Conservation (phyloP, 2,113 vertebrate species). For the Antechinus flavipes region DNA sequence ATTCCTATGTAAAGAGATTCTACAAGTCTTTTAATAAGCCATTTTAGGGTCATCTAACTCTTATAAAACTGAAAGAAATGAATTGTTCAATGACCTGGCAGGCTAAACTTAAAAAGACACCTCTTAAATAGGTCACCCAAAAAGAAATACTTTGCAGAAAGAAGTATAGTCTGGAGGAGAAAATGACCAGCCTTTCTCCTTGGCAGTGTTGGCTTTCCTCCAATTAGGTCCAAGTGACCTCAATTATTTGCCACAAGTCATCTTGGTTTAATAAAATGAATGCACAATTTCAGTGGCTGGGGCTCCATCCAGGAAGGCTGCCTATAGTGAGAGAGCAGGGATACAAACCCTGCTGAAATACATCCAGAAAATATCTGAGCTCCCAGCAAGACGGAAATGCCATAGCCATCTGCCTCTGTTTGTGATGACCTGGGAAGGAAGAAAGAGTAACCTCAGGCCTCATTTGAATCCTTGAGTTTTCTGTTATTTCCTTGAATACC, state of each 20-base stretch:
- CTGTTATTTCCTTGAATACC: slow-evolving; percentile 66
- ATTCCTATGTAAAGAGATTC: background rate
- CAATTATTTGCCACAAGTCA: slow-evolving; percentile 76
- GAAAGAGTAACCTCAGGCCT: slow-evolving; percentile 75
- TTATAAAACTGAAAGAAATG: slow-evolving; percentile 48
- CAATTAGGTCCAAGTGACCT: slow-evolving; percentile 71
- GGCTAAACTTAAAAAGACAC: slow-evolving; percentile 53
- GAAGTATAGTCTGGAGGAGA: slow-evolving; percentile 62
- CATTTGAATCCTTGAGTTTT: slow-evolving; percentile 60
- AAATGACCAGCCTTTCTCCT: slow-evolving; percentile 75
- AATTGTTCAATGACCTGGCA: slow-evolving; percentile 60
- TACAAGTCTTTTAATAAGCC: slow-evolving; percentile 21
- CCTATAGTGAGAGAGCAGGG: slow-evolving; percentile 30
- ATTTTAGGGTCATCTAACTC: slow-evolving; percentile 9
- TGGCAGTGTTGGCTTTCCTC: slow-evolving; percentile 63
- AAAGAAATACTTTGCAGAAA: slow-evolving; percentile 66
- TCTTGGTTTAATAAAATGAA: slow-evolving; percentile 72
- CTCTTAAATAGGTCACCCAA: slow-evolving; percentile 70
- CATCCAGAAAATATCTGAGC: slow-evolving; percentile 61
- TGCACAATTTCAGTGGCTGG: slow-evolving; percentile 70
- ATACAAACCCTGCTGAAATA: slow-evolving; percentile 63
- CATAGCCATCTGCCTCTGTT: slow-evolving; percentile 74
- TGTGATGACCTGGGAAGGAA: slow-evolving; percentile 70
- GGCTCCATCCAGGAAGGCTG: slow-evolving; percentile 73
- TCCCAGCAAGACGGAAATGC: slow-evolving; percentile 70